Base-by-base conservation (phyloP, 2,113 vertebrate species). In the Hystrix cristata region DNA sequence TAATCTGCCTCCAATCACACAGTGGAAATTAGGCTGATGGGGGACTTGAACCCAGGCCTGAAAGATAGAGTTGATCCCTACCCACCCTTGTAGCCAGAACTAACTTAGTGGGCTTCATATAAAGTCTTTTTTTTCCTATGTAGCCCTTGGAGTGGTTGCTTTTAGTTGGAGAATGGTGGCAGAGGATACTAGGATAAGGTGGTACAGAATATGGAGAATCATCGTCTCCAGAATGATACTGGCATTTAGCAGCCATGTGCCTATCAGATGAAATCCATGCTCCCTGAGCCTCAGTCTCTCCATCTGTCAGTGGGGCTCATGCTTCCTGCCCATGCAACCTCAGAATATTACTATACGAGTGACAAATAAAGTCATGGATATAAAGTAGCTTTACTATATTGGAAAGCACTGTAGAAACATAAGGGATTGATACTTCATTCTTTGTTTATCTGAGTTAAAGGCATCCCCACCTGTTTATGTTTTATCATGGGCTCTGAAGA, bases 21-120 rank as follows among this genome's bases (percentile, higher is more conserved):
- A 71, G n/a, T 31, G 46, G 96, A 74, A 91, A 48, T 67, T 29
- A 95, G 46, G 13, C 69, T 71, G 38, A n/a, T 23, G n/a, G 90
- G 80, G 46, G 53, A 18, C 57, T 80, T 19, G 23, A 93, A 71
- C 51, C 76, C 38, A 69, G 9, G 6, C 62, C 79, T 91, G 38
- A n/a, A 91, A 21, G n/a, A 53, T 46, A 83, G 67, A 91, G 1
- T 25, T 55, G 13, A 48, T n/a, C 59, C 51, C 72, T 76, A 59
- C 10, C 3, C 76, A 79, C 19, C 88, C 31, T 29, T 34, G 7
- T 11, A 55, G 60, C 38, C 46, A 43, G 1, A 64, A 46, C 38
- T 55, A 38, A 38, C n/a, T 46, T 8, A 27, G 4, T 62, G 48
- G 81, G 31, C 69, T 80, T 81, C n/a, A 1, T 27, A 82, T 94